Base-by-base conservation (phyloP, 1,140 invertebrate genomes). In the Nixonia krombeini region DNA sequence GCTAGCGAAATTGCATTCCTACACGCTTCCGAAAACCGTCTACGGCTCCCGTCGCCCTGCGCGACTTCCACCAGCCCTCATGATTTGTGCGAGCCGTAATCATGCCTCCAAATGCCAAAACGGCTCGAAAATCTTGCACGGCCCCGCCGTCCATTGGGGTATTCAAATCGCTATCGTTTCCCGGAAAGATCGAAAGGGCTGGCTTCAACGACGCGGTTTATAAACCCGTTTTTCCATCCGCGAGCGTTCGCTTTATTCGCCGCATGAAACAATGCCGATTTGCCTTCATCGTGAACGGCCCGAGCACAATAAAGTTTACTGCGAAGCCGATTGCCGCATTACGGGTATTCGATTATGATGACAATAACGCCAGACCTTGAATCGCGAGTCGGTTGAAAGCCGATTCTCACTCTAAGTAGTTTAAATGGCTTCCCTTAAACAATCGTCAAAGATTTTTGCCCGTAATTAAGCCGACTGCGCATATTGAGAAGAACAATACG, bases 401-500 rank as follows among this genome's bases (percentile, higher is more conserved):
- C 53, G 58, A 63, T 63, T 41, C 58, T 62, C 58, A n/a, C n/a
- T 62, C 41, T 31, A 57, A 45, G 51, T 45, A 37, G 51, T 57
- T 46, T 42, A 51, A 76, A 76, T 75, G 68, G 66, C 45, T 75
- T 71, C 70, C 40, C 53, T 49, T 40, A 68, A 76, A 76, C 78
- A 78, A 76, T 75, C 47, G 67, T 51, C 65, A 37, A 63, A 50
- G 72, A 76, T 79, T 78, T 78, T 78, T 73, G 67, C 63, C 59
- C 66, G 70, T 75, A 79, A 79, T 79, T 79, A 75, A 77, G 75
- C 73, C 66, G 62, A 52, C 59, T 71, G 59, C 65, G 50, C 64
- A 63, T 74, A 78, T 75, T 72, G 74, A 73, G 52, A 51, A 40
- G 72, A 73, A 81, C 76, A 81, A 80, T 80, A 73, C 72, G 61